A percentile compares a stretch with the other conserved stretches of the same genome.
These are phyloP conservation scores for Sebastes taczanowskii DNA, from an alignment of 2,797 vertebrate genomes.

Conservation along the genomic window DNA sequence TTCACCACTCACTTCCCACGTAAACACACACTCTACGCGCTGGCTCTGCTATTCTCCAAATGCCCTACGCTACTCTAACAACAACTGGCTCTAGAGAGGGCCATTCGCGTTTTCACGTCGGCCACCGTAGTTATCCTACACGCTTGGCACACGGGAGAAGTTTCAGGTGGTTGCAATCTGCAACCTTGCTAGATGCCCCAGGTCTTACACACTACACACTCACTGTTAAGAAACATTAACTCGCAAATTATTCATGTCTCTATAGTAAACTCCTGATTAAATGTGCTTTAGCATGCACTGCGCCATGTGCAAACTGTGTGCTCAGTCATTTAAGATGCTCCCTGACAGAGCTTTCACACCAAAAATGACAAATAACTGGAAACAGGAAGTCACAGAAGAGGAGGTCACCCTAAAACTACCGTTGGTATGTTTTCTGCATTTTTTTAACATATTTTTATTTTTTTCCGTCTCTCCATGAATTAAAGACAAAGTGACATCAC, in stretches of 20 bases:
- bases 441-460: background rate
- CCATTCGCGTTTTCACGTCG: too few species aligned
- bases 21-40: too few species aligned
- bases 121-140: accelerated
- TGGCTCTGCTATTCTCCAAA: too few species aligned
- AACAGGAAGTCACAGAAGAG: slow-evolving; percentile 1
- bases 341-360: background rate
- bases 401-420: background rate
- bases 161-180: too few species aligned
- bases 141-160: too few species aligned
- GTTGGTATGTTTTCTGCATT: background rate
- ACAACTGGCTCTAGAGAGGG: too few species aligned
- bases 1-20: too few species aligned
- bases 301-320: background rate
- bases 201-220: accelerated
- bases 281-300: background rate
- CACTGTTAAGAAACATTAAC: background rate
- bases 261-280: background rate
- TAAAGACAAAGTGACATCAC: background rate
- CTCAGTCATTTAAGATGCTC: background rate
- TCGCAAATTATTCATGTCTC: background rate
- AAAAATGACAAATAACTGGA: background rate
- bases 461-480: background rate
- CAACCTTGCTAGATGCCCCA: too few species aligned
- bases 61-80: too few species aligned